Base-by-base conservation (phyloP, 2,113 vertebrate species). In the Ahaetulla prasina region DNA sequence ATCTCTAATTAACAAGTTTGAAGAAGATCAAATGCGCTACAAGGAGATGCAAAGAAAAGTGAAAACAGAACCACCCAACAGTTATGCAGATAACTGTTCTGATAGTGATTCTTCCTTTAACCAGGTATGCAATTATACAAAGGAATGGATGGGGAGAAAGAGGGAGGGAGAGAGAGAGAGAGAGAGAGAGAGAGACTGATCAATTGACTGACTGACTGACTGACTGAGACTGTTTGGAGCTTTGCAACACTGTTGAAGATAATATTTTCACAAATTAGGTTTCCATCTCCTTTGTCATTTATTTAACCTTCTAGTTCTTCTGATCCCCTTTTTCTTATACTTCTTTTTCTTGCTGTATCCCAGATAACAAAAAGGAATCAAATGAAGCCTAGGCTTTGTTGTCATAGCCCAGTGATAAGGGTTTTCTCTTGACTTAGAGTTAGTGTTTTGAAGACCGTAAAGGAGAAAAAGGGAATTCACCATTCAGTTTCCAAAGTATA, bases 91-190 rank as follows among this genome's bases (percentile, higher is more conserved):
- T 96, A 99, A 98, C 96, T 99, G 98, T 97, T 99, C 99, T 8
- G 99, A 99, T 95, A 99, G 98, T n/a, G 99, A 99, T 95, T 99
- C 98, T 0, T 99, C 98, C 0, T 99, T 99, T 93, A 99, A 98
- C 95, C 99, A 99, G 98, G 99, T 99, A 90, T 57, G 93, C 47
- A 88, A 25, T 49, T 25, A 22, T 84, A 23, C 30, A 88, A 80
- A 11, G 85, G 10, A 25, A 49, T 86, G 25, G 45, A 49, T 86
- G 25, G 45, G 39, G 14, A 22, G 39, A 84, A 22, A 43, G 8
- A 47, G 45, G 5, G 45, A 47, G 45, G 45, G 45, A 47, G 43
- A 11, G 45, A 47, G 47, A 11, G 45, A 18, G 14, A 22, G 39
- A 84, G 7, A 43, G 8, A 84, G 12, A 20, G 18, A 80, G 30